Conservation (phyloP, 1,140 invertebrate species). For the Drosophila erecta region DNA sequence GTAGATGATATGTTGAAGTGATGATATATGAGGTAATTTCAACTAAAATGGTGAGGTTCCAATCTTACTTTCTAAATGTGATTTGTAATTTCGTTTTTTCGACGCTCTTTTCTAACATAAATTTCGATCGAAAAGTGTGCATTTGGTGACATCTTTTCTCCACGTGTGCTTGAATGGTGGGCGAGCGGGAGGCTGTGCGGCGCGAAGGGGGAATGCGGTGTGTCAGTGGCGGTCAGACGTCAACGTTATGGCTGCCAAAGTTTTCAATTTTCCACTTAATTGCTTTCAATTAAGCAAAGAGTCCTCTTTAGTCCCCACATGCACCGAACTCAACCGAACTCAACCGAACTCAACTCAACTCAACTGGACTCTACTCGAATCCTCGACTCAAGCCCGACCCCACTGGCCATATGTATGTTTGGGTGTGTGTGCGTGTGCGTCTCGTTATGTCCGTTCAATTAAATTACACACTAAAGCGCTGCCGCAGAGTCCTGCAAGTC, state of each 20-base stretch:
- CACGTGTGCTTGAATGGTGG: constrained; percentile 16
- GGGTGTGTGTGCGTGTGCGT: constrained; percentile 26
- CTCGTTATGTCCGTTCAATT: constrained; percentile 82
- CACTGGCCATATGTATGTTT: neutral
- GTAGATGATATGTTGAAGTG: too few relatives aligned
- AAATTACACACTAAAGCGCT: constrained; percentile 80
- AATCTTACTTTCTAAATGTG: too few relatives aligned
- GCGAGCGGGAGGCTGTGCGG: neutral
- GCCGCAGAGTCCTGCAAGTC: constrained; percentile 36
- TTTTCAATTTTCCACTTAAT: constrained; percentile 84
- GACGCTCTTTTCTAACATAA: too few relatives aligned
- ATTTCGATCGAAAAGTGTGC: neutral
- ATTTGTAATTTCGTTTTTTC: too few relatives aligned
- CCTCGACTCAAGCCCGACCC: constrained; percentile 27
- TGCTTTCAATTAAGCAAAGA: constrained; percentile 84
- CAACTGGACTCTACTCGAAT: constrained; percentile 13
- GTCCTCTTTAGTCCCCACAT: constrained; percentile 72
- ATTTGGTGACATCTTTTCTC: neutral
- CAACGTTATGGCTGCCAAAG: constrained; percentile 82
- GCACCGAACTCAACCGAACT: constrained; percentile 34
- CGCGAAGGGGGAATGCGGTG: constrained; percentile 16
- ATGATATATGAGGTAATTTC: too few relatives aligned
- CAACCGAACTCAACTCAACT: constrained; percentile 16
- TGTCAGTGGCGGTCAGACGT: constrained; percentile 63
- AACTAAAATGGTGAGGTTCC: too few relatives aligned